Evolutionary conservation across 2,797 vertebrate genomes (phyloP), one percentile per base, ranked within the genome.

Genomic region (Falco naumanni): DNA sequence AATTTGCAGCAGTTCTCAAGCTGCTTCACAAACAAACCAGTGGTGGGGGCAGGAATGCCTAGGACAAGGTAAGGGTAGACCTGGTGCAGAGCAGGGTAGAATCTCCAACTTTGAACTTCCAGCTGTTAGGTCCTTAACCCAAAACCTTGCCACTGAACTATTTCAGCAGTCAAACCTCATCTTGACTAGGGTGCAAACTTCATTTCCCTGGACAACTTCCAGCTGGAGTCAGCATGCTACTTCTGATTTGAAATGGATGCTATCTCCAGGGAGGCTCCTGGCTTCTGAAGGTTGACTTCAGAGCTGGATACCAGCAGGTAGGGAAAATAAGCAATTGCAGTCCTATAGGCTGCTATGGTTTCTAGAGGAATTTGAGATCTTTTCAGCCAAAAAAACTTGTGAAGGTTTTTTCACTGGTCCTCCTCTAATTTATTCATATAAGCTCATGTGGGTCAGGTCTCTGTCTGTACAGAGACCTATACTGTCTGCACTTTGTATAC

Each of bases 41-140:
- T 45, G 19, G 18, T 47, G 12, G 11, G 22, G 16, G 21, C 10
- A 20, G 68, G 39, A 80, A 77, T 33, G 16, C 15, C 53, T 64
- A 37, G 75, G 31, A 54, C 31, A 59, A 86, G 22, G 10, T 39
- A 43, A 71, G 31, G 29, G 28, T 16, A 43, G 69, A 78, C 13
- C 12, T 0, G 0, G 6, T 17, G 33, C 25, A 65, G 48, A 34
- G 51, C 3, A 1, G 7, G 41, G 48, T 66, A 43, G 43, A 68
- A 51, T 50, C 26, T 50, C 26, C 1, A 3, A 31, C 50, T 63
- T 60, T 3, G 0, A 68, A 54, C 6, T 34, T 53, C 59, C 11
- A 54, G 14, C 28, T 63, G 20, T 43, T 51, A 69, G 14, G 11
- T 56, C 51, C 33, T 56, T 69, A 34, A 16, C 16, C 25, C 29